Evolutionary conservation across 2,797 vertebrate species (phyloP).

Genomic region (Pipistrellus pipistrellus): DNA sequence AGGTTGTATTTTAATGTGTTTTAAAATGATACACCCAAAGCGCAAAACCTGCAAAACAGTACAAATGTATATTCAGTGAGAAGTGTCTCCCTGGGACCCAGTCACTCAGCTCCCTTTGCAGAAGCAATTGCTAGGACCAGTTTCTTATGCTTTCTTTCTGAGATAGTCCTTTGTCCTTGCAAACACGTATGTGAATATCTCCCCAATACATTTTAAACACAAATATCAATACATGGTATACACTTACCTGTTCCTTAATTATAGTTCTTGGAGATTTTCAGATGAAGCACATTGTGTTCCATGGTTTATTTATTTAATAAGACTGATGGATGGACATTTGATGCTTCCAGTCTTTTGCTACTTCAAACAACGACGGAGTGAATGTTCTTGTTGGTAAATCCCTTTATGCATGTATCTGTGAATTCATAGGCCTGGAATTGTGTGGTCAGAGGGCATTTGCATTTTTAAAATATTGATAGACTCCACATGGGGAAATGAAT

Average conservation of each 20-base stretch:
- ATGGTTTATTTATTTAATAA: constrained; percentile 51
- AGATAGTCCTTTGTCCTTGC: background rate
- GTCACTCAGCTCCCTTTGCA: background rate
- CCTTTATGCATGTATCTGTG: background rate
- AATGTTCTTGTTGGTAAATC: background rate
- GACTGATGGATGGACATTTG: background rate
- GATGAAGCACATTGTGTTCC: background rate
- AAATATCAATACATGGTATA: background rate
- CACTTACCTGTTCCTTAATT: background rate
- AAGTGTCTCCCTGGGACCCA: background rate
- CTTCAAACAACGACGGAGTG: background rate
- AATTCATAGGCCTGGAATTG: background rate
- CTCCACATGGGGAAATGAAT: background rate
- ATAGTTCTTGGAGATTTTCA: background rate
- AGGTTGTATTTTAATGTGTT: constrained; percentile 52
- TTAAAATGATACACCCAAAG: constrained; percentile 1
- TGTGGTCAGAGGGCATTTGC: constrained; percentile 15
- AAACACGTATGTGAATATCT: background rate
- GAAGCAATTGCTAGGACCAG: background rate
- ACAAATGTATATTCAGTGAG: background rate
- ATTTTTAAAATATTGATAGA: background rate
- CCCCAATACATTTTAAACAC: background rate
- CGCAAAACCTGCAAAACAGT: constrained; percentile 44
- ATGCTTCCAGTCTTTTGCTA: background rate
- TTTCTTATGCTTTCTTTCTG: constrained; percentile 37